A percentile compares a stretch with the other conserved stretches of the same genome.
These are phyloP conservation scores for Dicerorhinus sumatrensis DNA, from an alignment of 2,113 vertebrate species.

Conservation along the genomic window DNA sequence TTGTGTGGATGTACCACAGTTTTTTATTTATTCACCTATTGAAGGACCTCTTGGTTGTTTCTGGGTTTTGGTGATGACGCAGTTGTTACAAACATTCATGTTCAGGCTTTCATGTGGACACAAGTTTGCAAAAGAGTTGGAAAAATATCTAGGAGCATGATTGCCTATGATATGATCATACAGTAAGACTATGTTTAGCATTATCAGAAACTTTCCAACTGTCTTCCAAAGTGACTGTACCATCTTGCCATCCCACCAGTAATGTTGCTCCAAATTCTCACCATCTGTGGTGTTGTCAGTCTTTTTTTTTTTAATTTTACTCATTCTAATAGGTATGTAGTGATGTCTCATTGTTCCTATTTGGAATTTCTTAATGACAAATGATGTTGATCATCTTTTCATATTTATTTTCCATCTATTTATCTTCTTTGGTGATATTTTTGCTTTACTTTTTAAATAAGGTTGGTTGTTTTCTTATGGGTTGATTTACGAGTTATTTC, in stretches of 20 bases:
- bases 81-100: not conserved
- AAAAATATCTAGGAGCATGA: not conserved
- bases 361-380: not conserved
- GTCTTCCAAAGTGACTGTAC: not conserved
- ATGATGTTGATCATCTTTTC: not conserved
- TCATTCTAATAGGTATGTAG: not conserved
- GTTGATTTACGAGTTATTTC: not conserved
- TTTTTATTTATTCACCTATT: not conserved
- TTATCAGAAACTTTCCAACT: not conserved
- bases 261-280: not conserved
- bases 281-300: not conserved
- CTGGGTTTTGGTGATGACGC: not conserved
- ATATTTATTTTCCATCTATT: not conserved
- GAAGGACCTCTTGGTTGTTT: not conserved
- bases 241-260: not conserved
- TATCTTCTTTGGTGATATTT: not conserved
- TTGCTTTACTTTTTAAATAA: not conserved
- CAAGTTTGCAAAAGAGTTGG: not conserved
- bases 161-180: not conserved
- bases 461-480: not conserved
- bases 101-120: not conserved
- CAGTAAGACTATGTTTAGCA: not conserved
- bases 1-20: not conserved
- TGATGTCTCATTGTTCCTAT: not conserved
- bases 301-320: not conserved